Base-by-base conservation (phyloP, 2,888 invertebrate genomes). In the Steinernema carpocapsae region DNA sequence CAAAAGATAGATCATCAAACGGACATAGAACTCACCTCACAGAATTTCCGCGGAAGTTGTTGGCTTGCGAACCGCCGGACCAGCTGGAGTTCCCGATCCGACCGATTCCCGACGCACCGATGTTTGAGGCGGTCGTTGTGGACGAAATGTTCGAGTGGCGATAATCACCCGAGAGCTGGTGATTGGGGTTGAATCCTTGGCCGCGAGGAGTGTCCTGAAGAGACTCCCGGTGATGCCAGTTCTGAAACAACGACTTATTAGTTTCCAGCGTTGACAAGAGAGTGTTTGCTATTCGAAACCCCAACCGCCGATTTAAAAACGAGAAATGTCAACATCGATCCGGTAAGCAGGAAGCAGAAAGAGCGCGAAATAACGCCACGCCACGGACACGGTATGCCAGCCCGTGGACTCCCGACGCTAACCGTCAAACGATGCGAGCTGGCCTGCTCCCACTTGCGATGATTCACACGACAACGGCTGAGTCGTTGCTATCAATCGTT, bases 91-190 rank as follows among this genome's bases (percentile, higher is more conserved):
- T 64, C 1, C 29, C 64, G 32, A 64, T 32, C 32, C 64, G 64
- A 64, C 64, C 64, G 37, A 64, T 29, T 12, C 17, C 26, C 64
- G 64, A 64, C 37, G 32, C 64, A 64, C 64, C 64, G 64, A 64
- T 37, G 64, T 64, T 64, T 4, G 64, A 32, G 64, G 64, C 32
- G 32, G 64, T 19, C 29, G 56, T 56, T 48, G 48, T 48, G 26
- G 37, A 17, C 64, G 64, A 64, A 64, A 64, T 64, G 64, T 64
- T 64, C 64, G 26, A 64, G 29, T 64, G 64, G 2, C 64, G 64
- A 26, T 64, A 64, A 64, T 64, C 64, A 64, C 64, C 32, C 6
- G 64, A 37, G 64, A 64, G 32, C 32, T 64, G 64, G 32, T 64
- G 64, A 64, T 64, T 4, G 1, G 17, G 3, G 26, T 29, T 19